Conservation (phyloP, 1,140 invertebrate species). For the Geopemphigus sp. region DNA sequence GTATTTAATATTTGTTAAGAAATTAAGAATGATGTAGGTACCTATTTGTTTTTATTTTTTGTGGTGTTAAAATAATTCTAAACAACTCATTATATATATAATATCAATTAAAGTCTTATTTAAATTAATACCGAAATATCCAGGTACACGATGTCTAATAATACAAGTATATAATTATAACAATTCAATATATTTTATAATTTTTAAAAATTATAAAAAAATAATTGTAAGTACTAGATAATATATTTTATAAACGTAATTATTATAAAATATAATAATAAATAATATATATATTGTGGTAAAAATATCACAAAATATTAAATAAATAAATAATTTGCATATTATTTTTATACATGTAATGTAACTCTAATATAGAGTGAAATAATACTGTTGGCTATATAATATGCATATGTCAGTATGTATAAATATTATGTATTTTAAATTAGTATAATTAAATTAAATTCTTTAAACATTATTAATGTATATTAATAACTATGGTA, state of each 20-base stretch:
- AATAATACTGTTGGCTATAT: not conserved
- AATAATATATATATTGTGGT: not conserved
- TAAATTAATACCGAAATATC: conserved; percentile 7
- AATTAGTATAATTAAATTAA: not conserved
- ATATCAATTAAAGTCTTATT: not conserved
- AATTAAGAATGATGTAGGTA: not conserved
- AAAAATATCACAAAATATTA: conserved; percentile 8
- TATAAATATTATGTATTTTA: not conserved
- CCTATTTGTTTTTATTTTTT: not conserved
- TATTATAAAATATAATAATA: conserved; percentile 5
- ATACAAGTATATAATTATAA: not conserved
- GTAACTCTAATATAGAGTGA: conserved; percentile 10
- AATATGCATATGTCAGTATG: no score
- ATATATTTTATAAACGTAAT: not conserved
- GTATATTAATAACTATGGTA: no score
- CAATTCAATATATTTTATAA: not conserved
- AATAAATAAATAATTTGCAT: no score
- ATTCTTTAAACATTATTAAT: no score
- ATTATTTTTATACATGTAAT: no score
- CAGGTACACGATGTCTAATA: not conserved
- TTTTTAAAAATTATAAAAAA: conserved; percentile 10
- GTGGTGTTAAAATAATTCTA: not conserved
- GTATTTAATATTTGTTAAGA: no score
- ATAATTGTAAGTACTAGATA: not conserved
- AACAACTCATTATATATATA: not conserved